A percentile compares a stretch with the other conserved stretches of the same genome.
phyloP scores from a whole-genome alignment of 2,888 invertebrate species.

The Plagodis dolabraria region DNA sequence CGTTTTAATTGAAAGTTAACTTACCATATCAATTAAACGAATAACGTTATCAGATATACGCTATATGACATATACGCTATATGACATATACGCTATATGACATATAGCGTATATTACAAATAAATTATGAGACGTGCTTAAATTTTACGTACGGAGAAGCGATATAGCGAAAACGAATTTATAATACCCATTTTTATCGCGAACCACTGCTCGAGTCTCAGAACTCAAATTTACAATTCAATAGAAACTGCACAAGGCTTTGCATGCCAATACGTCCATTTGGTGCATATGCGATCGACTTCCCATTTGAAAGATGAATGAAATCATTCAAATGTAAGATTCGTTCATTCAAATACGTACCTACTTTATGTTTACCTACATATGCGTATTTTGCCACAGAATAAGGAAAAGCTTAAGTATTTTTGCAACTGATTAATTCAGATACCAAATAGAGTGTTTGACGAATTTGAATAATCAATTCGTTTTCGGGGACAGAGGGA shows the following conservation, averaged over 20 bases:
- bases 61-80: no score
- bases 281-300: constrained; percentile 78
- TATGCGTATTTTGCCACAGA: constrained; percentile 4
- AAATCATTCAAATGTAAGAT: constrained; percentile 74
- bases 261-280: constrained; percentile 82
- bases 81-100: no score
- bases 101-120: neutral
- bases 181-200: constrained; percentile 59
- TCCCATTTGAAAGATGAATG: constrained; percentile 78
- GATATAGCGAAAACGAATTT: constrained; percentile 47
- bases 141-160: constrained; percentile 19
- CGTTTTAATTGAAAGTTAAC: no score
- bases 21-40: neutral
- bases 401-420: constrained; percentile 12
- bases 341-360: constrained; percentile 54
- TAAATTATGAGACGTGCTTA: constrained; percentile 9
- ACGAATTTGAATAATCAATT: constrained; percentile 65
- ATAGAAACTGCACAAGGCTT: constrained; percentile 81
- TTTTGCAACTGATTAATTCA: constrained; percentile 23
- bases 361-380: constrained; percentile 37
- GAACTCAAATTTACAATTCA: constrained; percentile 81
- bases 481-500: constrained; percentile 58
- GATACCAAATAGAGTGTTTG: constrained; percentile 30
- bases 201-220: constrained; percentile 69
- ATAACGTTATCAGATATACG: neutral